Base-by-base conservation (phyloP, 2,888 invertebrate genomes). In the Augiades crinisus region DNA sequence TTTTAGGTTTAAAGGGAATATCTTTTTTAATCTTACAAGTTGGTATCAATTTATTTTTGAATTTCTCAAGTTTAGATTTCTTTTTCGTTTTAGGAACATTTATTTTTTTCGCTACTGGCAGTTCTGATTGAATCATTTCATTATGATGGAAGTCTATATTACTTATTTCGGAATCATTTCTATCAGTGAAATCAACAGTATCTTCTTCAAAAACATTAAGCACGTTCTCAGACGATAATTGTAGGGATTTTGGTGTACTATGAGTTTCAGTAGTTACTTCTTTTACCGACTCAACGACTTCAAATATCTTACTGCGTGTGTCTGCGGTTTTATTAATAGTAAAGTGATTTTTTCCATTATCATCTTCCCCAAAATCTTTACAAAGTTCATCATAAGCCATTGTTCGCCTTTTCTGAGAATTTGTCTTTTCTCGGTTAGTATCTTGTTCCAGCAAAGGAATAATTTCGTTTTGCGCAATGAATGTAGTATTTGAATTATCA, bases 21-120 rank as follows among this genome's bases (percentile, higher is more conserved):
- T 56, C 61, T 14, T 44, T 55, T 55, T 56, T 72, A 53, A 85
- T 85, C 66, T 86, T 87, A 59, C 62, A 62, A 63, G 72, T 81
- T 1, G 82, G 78, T 53, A 68, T 14, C 53, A 81, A 59, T 52
- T 68, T 74, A 14, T 68, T 68, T 45, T 72, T 75, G 6, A 83
- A 54, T 62, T 70, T 80, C 38, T 75, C 72, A 56, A 86, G 64
- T 55, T 72, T 77, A 13, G 75, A 72, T 53, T 70, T 55, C 62
- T 76, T 82, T 52, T 57, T 72, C 6, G 38, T 44, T 63, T 67
- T 76, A 21, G 13, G 3, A 5, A n/a, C 16, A 19, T 24, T 41
- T 6, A 30, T 16, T 41, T 24, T 49, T 17, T 45, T 10, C 5
- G 12, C 27, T 10, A n/a, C 8, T 27, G 27, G 27, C 10, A 27